These are phyloP conservation scores for Cardiocondyla obscurior DNA, from an alignment of 1,140 invertebrate genomes.

Conservation along the genomic window DNA sequence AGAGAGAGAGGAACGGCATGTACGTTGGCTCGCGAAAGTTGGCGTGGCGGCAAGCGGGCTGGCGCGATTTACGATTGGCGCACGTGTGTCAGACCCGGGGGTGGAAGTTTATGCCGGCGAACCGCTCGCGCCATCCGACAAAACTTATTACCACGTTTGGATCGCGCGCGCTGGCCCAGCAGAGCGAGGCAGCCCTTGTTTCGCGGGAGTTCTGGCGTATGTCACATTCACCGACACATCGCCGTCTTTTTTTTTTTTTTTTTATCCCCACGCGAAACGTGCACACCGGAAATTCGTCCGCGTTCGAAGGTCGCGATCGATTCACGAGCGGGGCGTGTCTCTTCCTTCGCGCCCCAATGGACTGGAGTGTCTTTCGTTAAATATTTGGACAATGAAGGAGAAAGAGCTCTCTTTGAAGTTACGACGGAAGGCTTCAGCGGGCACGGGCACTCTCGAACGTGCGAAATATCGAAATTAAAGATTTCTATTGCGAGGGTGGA, in stretches of 20 bases:
- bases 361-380: slow-evolving; percentile 22
- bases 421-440: not conserved
- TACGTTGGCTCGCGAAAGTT: slow-evolving; percentile 58
- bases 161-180: slow-evolving; percentile 20
- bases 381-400: slow-evolving; percentile 40
- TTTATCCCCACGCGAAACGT: not conserved
- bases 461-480: slow-evolving; percentile 40
- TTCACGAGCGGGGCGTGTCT: slow-evolving; percentile 46
- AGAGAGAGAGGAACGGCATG: slow-evolving; percentile 28
- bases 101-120: slow-evolving; percentile 54
- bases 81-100: slow-evolving; percentile 65
- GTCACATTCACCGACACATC: not conserved
- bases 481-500: slow-evolving; percentile 14
- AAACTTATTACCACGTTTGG: slow-evolving; percentile 50
- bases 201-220: slow-evolving; percentile 24
- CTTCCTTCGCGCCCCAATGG: slow-evolving; percentile 28
- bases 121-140: slow-evolving; percentile 28
- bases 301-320: slow-evolving; percentile 55
- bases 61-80: slow-evolving; percentile 69
- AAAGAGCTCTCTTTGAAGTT: slow-evolving; percentile 6
- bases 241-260: not conserved
- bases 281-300: not conserved
- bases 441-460: not conserved
- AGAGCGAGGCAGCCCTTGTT: slow-evolving; percentile 42
- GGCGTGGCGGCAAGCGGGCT: slow-evolving; percentile 19